A percentile compares a stretch with the other conserved stretches of the same genome.
Evolutionary conservation across 2,797 vertebrate genomes (phyloP).

Genomic region (Pipistrellus nathusii): DNA sequence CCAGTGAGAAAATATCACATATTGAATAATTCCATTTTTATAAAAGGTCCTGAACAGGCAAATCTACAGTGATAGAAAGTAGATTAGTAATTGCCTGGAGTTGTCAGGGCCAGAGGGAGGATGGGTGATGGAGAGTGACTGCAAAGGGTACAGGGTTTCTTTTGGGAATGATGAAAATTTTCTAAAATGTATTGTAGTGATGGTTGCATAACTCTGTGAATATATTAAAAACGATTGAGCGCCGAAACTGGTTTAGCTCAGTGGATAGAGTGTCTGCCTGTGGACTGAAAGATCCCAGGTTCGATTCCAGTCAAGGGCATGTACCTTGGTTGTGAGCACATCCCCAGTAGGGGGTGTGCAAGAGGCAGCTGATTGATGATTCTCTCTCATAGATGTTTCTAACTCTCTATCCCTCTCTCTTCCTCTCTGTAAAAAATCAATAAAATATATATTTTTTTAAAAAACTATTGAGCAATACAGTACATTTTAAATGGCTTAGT

Average conservation of each 20-base stretch:
- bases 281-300: no score
- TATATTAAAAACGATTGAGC: conserved; percentile 15
- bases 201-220: background rate
- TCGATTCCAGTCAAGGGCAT: no score
- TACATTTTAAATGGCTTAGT: conserved; percentile 11
- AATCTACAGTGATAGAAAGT: conserved; percentile 3
- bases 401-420: no score
- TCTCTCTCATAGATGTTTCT: no score
- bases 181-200: conserved; percentile 2
- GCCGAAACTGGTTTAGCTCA: no score
- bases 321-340: no score
- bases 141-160: background rate
- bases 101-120: background rate
- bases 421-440: no score
- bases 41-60: conserved; percentile 1
- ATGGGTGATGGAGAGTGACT: background rate
- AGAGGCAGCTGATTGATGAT: no score
- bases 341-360: no score
- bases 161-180: background rate
- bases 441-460: no score
- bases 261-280: no score
- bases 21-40: background rate
- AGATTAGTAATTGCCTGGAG: background rate
- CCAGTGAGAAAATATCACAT: background rate
- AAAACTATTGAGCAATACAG: background rate